Conservation (phyloP, 1,140 invertebrate genomes). For the Drosophila parvula region DNA sequence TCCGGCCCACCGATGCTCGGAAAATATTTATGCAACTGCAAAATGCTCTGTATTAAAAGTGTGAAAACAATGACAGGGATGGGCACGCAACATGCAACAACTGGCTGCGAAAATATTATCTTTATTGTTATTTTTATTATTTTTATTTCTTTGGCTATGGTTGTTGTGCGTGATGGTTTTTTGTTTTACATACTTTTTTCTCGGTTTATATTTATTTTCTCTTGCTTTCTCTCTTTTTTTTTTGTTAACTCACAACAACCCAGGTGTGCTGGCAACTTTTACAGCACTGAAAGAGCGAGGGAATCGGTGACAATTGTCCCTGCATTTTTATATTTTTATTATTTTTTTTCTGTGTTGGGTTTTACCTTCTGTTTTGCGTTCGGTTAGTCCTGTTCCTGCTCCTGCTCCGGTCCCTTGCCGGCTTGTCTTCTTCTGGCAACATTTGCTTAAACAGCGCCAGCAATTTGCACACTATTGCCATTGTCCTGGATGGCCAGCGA, state of each 20-base stretch:
- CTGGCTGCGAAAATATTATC: constrained; percentile 67
- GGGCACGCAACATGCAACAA: constrained; percentile 30
- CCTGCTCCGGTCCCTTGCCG: constrained; percentile 26
- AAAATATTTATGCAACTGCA: constrained; percentile 65
- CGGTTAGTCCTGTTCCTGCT: constrained; percentile 22
- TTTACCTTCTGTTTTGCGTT: constrained; percentile 33
- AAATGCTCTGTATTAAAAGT: constrained; percentile 61
- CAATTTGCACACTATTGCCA: constrained; percentile 77
- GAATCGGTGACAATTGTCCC: constrained; percentile 61
- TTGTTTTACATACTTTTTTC: constrained; percentile 37
- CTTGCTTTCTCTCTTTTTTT: constrained; percentile 15
- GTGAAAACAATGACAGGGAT: constrained; percentile 37
- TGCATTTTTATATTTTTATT: constrained; percentile 1
- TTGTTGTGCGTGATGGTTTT: constrained; percentile 32
- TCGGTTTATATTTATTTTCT: constrained; percentile 35
- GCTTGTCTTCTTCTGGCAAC: constrained; percentile 50
- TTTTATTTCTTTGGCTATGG: constrained; percentile 25
- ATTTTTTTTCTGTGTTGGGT: constrained; percentile 12
- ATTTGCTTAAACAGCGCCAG: constrained; percentile 78
- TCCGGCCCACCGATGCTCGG: not conserved
- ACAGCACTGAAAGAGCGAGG: constrained; percentile 9
- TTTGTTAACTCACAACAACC: constrained; percentile 28
- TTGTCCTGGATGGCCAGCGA: constrained; percentile 41
- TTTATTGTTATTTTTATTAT: constrained; percentile 58
- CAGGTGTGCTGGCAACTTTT: constrained; percentile 56